Conservation (phyloP, 1,140 invertebrate genomes). For the Drosophila dunni region DNA sequence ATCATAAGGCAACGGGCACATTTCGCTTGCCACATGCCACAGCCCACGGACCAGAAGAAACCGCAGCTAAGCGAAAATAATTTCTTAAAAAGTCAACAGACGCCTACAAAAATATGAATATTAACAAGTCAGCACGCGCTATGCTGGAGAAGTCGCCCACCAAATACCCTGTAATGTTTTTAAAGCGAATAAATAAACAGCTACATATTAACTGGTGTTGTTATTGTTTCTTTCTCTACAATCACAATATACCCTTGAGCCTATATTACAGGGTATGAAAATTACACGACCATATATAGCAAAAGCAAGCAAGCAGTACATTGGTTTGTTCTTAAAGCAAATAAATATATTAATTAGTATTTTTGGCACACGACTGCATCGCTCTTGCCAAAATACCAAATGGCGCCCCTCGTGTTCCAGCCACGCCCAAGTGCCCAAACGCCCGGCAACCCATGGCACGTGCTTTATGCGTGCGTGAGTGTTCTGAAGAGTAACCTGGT, state of each 20-base stretch:
- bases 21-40: neutral
- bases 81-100: slow-evolving; percentile 58
- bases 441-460: slow-evolving; percentile 22
- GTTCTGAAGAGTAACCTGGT: slow-evolving; percentile 26
- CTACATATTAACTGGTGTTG: neutral
- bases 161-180: slow-evolving; percentile 2
- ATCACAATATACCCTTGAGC: neutral
- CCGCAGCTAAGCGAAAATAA: slow-evolving; percentile 23
- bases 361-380: slow-evolving; percentile 67
- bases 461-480: slow-evolving; percentile 30
- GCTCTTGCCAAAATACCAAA: slow-evolving; percentile 13
- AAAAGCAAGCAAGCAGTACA: neutral
- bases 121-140: slow-evolving; percentile 5
- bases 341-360: slow-evolving; percentile 73
- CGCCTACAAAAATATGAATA: slow-evolving; percentile 47
- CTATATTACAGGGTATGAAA: neutral
- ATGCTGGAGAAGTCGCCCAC: neutral
- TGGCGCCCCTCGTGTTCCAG: neutral
- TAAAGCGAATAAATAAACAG: neutral
- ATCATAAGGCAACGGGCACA: slow-evolving; percentile 14
- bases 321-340: slow-evolving; percentile 11
- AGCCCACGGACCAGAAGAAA: neutral
- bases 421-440: slow-evolving; percentile 17
- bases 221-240: no score
- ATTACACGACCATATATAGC: slow-evolving; percentile 47